phyloP scores from a whole-genome alignment of 1,140 invertebrate species.

The Lordiphosa stackelbergi region DNA sequence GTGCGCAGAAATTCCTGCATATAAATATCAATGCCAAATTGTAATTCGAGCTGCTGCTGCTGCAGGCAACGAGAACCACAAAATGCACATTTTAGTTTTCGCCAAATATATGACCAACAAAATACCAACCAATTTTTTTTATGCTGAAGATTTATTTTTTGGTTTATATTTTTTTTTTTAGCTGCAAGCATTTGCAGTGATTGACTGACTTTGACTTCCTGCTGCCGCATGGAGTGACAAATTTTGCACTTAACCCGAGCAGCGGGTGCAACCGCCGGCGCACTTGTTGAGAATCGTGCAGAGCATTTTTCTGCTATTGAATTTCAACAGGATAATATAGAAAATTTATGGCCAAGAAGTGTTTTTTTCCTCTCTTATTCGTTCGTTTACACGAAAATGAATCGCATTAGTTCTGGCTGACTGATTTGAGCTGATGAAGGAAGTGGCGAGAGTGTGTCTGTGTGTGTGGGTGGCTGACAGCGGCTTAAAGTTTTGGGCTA shows the following conservation, averaged over 20 bases:
- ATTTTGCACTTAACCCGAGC: slow-evolving; percentile 50
- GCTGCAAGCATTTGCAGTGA: slow-evolving; percentile 29
- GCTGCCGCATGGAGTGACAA: slow-evolving; percentile 39
- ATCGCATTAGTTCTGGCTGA: slow-evolving; percentile 61
- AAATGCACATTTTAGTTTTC: too few species aligned
- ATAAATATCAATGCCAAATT: slow-evolving; percentile 7
- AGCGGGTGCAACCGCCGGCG: slow-evolving; percentile 9
- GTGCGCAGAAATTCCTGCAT: neutral
- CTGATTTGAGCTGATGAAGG: slow-evolving; percentile 22
- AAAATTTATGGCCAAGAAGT: slow-evolving; percentile 39
- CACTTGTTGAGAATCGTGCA: slow-evolving; percentile 68
- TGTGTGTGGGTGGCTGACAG: slow-evolving; percentile 37
- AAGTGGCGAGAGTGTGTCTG: slow-evolving; percentile 18
- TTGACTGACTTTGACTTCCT: slow-evolving; percentile 49
- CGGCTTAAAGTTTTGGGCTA: slow-evolving; percentile 36
- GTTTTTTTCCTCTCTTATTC: slow-evolving; percentile 10
- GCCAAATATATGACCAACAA: slow-evolving; percentile 1
- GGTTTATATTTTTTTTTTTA: slow-evolving; percentile 13
- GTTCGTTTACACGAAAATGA: slow-evolving; percentile 62
- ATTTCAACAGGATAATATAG: slow-evolving; percentile 40
- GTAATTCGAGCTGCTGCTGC: slow-evolving; percentile 14
- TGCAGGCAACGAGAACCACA: neutral
- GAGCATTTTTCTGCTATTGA: slow-evolving; percentile 64
- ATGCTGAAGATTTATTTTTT: slow-evolving; percentile 2
- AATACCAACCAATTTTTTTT: slow-evolving; percentile 1